Evolutionary conservation across 2,888 invertebrate species (phyloP).

Genomic region (Alentia gelatinosa): DNA sequence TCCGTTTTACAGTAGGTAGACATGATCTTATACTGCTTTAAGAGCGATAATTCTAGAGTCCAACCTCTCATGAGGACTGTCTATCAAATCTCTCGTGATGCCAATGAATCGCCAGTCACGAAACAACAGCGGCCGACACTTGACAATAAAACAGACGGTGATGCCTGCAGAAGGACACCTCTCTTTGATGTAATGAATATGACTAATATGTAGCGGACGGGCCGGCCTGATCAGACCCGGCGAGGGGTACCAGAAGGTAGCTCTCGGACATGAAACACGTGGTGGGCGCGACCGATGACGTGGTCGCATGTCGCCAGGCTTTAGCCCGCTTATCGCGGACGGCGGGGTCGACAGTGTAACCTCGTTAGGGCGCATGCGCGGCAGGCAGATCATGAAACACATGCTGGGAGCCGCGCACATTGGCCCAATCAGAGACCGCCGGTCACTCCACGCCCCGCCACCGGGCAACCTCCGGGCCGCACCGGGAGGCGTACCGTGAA

Average conservation of each 20-base stretch:
- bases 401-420: background rate
- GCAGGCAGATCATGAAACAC: background rate
- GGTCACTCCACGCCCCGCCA: background rate
- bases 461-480: background rate
- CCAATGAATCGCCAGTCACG: no score
- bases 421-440: conserved; percentile 32
- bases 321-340: background rate
- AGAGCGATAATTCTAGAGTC: no score
- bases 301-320: background rate
- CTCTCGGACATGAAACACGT: background rate
- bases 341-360: background rate
- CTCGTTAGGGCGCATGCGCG: background rate
- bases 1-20: no score
- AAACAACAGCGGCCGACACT: background rate
- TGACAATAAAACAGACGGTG: background rate
- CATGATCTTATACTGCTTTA: no score
- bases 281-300: background rate
- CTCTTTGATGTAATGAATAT: conserved; percentile 21
- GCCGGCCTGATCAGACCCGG: background rate
- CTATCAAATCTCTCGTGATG: no score
- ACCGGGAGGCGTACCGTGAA: no score
- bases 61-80: no score
- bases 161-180: background rate
- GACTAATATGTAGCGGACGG: background rate
- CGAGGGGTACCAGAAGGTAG: background rate